Percentiles rank a stretch among this genome's conserved stretches.
These are phyloP conservation scores for Rhadinocentrus ornatus DNA, from an alignment of 2,797 vertebrate species.

Conservation along the genomic window DNA sequence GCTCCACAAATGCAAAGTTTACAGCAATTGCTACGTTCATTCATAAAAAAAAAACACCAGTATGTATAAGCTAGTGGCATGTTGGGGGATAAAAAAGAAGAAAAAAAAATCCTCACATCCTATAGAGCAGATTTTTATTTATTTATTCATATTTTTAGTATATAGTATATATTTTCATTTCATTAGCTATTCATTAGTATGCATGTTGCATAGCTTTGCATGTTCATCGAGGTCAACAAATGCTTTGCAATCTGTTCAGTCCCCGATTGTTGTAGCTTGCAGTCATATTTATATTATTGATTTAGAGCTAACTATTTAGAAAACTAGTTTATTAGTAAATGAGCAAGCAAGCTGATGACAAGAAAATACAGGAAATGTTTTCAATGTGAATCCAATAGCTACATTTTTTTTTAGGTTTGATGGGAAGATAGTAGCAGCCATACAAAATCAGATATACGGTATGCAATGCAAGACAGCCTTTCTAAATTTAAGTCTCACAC, in stretches of 20 bases:
- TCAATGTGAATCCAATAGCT: not conserved
- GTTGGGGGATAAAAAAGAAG: too few species aligned
- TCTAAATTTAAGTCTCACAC: not conserved
- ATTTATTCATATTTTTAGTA: too few species aligned
- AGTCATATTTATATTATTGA: not conserved
- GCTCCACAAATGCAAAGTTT: not conserved
- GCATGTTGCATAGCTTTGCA: not conserved
- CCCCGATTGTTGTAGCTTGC: not conserved
- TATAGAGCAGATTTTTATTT: too few species aligned
- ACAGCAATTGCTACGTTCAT: not conserved
- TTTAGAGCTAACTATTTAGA: not conserved
- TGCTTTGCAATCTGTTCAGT: not conserved
- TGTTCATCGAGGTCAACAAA: constrained; percentile 2
- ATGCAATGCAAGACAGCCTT: not conserved
- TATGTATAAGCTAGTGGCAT: too few species aligned
- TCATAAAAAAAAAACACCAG: not conserved
- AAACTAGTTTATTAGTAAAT: not conserved
- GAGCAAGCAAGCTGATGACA: not conserved
- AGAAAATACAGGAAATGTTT: not conserved
- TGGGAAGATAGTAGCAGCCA: not conserved
- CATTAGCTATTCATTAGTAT: not conserved
- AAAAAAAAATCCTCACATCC: too few species aligned
- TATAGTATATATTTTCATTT: too few species aligned
- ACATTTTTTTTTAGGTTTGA: not conserved
- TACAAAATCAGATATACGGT: not conserved